phyloP scores from a whole-genome alignment of 2,888 invertebrate genomes.

The Thysanoteuthis rhombus region DNA sequence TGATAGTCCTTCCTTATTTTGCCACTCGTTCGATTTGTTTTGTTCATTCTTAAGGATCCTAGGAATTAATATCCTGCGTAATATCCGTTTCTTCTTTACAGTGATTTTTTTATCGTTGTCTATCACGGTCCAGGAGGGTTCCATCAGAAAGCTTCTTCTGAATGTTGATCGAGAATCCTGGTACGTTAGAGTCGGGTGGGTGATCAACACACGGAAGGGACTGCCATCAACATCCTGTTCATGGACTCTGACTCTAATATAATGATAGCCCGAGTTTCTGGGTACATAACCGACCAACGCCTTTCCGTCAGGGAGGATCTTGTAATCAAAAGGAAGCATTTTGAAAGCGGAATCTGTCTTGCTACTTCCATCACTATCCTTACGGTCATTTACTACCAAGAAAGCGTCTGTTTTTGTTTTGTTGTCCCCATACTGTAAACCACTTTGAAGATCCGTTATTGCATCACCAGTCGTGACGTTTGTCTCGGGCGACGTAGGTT shows the following conservation, averaged over 20 bases:
- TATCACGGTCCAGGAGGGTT: background rate
- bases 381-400: background rate
- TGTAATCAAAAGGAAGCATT: constrained; percentile 54
- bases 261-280: constrained; percentile 52
- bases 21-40: background rate
- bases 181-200: background rate
- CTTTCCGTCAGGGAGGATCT: constrained; percentile 53
- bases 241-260: constrained; percentile 53
- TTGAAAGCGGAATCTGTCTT: constrained; percentile 36
- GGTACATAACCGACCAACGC: constrained; percentile 59
- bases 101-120: background rate
- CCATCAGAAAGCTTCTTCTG: background rate
- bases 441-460: background rate
- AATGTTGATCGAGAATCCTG: background rate
- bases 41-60: background rate
- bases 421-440: background rate
- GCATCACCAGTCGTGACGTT: background rate
- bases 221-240: constrained; percentile 54
- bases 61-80: background rate
- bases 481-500: background rate
- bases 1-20: background rate
- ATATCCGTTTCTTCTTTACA: background rate
- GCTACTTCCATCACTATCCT: background rate
- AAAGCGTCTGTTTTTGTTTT: background rate
- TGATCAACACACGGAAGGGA: constrained; percentile 44